A percentile compares a stretch with the other conserved stretches of the same genome.
phyloP scores from a whole-genome alignment of 2,888 invertebrate genomes.

The Heteromurus nitidus region DNA sequence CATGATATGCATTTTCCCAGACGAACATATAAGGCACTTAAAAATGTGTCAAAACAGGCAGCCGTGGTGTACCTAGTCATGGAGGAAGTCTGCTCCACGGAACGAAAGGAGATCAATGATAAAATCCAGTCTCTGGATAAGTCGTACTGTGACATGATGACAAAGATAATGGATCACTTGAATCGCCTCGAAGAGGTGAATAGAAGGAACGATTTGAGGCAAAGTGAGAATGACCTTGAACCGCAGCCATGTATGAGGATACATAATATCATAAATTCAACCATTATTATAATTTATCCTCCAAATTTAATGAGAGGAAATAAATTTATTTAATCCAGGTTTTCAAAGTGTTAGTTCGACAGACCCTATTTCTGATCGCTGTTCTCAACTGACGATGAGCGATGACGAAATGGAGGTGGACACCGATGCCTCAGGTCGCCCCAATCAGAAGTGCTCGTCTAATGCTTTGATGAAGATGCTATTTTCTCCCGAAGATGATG shows the following conservation, averaged over 20 bases:
- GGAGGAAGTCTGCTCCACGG: background rate
- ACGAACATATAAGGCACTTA: too few species aligned
- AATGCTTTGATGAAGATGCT: too few species aligned
- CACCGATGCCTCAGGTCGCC: too few species aligned
- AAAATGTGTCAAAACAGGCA: conserved; percentile 24
- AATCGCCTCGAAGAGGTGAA: background rate
- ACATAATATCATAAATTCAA: too few species aligned
- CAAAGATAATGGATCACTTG: conserved; percentile 12
- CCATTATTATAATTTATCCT: too few species aligned
- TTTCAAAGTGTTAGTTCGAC: background rate
- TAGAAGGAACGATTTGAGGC: background rate
- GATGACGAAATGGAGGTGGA: too few species aligned
- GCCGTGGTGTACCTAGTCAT: conserved; percentile 44
- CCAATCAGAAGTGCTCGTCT: too few species aligned
- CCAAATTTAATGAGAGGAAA: background rate
- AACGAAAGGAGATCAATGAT: conserved; percentile 8
- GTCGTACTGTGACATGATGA: conserved; percentile 1
- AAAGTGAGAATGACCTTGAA: background rate
- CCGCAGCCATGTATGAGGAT: too few species aligned
- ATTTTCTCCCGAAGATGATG: too few species aligned
- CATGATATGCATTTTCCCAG: too few species aligned
- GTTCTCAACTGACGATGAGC: too few species aligned
- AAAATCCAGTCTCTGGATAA: background rate
- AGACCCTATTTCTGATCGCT: too few species aligned
- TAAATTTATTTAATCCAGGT: background rate